These are phyloP conservation scores for Wasmannia auropunctata DNA, from an alignment of 1,140 invertebrate genomes.

Conservation along the genomic window DNA sequence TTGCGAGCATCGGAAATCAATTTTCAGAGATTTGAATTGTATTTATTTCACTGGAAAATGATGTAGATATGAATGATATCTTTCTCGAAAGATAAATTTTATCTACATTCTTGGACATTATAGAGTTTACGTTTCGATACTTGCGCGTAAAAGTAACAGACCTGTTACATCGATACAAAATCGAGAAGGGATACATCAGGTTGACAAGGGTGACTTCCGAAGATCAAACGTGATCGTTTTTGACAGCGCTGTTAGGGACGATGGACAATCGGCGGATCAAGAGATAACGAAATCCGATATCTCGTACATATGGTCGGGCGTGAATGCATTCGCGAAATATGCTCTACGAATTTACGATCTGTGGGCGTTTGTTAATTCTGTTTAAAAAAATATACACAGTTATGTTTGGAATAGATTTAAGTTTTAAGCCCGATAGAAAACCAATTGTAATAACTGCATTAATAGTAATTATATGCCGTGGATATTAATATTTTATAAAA, in stretches of 20 bases:
- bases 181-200: conserved; percentile 4
- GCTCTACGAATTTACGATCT: conserved; percentile 21
- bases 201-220: conserved; percentile 51
- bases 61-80: background rate
- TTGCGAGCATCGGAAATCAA: background rate
- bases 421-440: background rate
- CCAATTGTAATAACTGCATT: background rate
- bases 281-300: conserved; percentile 70
- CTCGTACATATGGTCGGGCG: conserved; percentile 66
- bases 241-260: conserved; percentile 71
- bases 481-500: background rate
- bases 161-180: conserved; percentile 15
- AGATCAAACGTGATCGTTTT: conserved; percentile 63
- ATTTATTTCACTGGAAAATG: background rate
- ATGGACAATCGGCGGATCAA: conserved; percentile 65
- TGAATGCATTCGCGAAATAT: conserved; percentile 55
- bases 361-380: background rate
- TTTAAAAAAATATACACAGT: background rate
- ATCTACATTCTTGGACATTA: background rate
- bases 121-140: background rate
- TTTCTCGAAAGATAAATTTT: background rate
- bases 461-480: background rate
- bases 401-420: background rate
- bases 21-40: background rate
- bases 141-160: conserved; percentile 9